Evolutionary conservation across 1,140 invertebrate species (phyloP).

Genomic region (Heliconius hewitsoni): DNA sequence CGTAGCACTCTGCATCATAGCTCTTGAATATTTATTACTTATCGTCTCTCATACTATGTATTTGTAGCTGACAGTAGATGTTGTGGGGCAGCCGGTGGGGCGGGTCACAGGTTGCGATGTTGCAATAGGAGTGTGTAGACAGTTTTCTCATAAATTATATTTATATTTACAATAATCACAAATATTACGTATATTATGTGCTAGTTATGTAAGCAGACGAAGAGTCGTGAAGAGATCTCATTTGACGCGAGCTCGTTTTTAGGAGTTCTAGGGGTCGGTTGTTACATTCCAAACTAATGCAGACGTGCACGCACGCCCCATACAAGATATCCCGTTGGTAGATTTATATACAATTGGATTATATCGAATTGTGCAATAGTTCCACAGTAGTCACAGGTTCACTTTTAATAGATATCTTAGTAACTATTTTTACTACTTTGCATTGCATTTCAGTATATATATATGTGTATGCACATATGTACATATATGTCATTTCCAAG

Average conservation of each 20-base stretch:
- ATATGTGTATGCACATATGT: not conserved
- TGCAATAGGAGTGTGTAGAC: not conserved
- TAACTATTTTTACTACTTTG: not conserved
- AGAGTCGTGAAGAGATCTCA: not conserved
- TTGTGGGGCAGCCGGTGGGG: not conserved
- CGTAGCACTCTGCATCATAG: too few species aligned
- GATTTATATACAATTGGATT: not conserved
- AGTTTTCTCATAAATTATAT: slow-evolving; percentile 1
- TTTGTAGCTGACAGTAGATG: not conserved
- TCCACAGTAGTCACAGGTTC: not conserved
- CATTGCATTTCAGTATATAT: not conserved
- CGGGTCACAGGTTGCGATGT: not conserved
- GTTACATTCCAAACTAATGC: slow-evolving; percentile 11
- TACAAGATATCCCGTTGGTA: too few species aligned
- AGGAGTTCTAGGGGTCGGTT: not conserved
- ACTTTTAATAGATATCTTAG: not conserved
- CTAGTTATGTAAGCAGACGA: not conserved
- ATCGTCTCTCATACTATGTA: not conserved
- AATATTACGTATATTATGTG: not conserved
- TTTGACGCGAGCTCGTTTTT: not conserved
- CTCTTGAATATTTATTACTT: not conserved
- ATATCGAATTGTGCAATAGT: not conserved
- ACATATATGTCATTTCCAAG: not conserved
- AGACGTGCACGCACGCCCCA: not conserved
- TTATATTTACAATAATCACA: not conserved